Evolutionary conservation across 2,888 invertebrate genomes (phyloP), one percentile per base, ranked within the genome.

Genomic region (Polymixis flavicincta): DNA sequence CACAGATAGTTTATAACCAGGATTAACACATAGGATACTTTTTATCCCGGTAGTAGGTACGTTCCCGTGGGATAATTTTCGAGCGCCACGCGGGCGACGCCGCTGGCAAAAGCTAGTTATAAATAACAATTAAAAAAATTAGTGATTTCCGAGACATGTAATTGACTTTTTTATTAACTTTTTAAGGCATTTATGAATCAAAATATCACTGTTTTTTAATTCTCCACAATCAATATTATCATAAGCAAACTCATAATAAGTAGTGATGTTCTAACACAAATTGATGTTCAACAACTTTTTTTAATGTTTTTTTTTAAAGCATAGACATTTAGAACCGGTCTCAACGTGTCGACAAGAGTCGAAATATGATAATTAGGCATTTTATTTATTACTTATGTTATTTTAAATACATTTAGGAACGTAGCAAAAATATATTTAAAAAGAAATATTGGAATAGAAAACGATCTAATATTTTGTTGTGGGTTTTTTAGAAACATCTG

Each of bases 321-420:
- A 28, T 28, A 71, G 32, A 67, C 42, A 78, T 37, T 60, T 19
- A 77, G 2, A 48, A 85, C 87, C 68, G 69, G 85, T 71, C 19
- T 1, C 1, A 5, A n/a, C n/a, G n/a, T n/a, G 22, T 50, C 48
- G 59, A 70, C 48, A 57, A 82, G 71, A 79, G 19, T 28, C 32
- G 19, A 60, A 60, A 71, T 85, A 87, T 83, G 80, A 22, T 77
- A 85, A 87, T 83, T 55, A 50, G n/a, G 28, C 7, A n/a, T 25
- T 63, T 78, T 65, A 87, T 87, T 87, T 87, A 86, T 87, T 66
- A 66, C 57, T 63, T 45, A 77, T 73, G 77, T 80, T 79, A 59
- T 76, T 83, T 76, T 83, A 83, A 32, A 85, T 82, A 75, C 22
- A 85, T 79, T 63, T 7, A 42, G 19, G 48, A 67, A 78, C 25